Base-by-base conservation (phyloP, 2,797 vertebrate species). In the Xenopus petersii region DNA sequence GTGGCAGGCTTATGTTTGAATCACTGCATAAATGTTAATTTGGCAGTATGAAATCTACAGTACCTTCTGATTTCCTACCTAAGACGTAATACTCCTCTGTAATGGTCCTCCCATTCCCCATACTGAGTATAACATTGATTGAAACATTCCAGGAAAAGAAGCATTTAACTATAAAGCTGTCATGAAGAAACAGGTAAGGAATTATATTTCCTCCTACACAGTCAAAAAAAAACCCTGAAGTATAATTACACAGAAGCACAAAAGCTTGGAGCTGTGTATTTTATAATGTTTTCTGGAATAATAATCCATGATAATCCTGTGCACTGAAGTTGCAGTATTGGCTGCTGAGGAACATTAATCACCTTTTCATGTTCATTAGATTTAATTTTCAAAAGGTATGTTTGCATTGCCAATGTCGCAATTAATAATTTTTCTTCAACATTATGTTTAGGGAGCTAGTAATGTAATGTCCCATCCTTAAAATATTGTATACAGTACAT, bases 131-230 rank as follows among this genome's bases (percentile, higher is more conserved):
- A 60, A 70, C 24, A 70, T 70, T 69, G 54, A 69, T 69, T 60
- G 68, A 70, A 70, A 60, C 17, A 47, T 17, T 56, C 10, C 42
- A 69, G 26, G 42, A 58, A 70, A 55, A 58, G 42, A 60, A 70
- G 36, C 56, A 70, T 70, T 47, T 56, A 70, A 60, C 55, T n/a
- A 70, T 26, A 47, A 70, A 46, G 56, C 68, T 70, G 68, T 70
- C 68, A 60, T 9, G 9, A 70, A 56, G 42, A 59, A 60, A 70
- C 67, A 58, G 17, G n/a, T n/a, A 60, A 10, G 42, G 56, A 56
- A 47, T 60, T 60, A 60, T 70, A 70, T 70, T 70, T 5, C 56
- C 56, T 60, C 68, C 68, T 60, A 70, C 68, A 21, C 68, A 60
- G 58, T 70, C 10, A 12, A 67, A 24, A 65, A 46, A 46, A 68